Evolutionary conservation across 2,113 vertebrate genomes (phyloP), one percentile per base, ranked within the genome.

Genomic region (Etheostoma cragini): DNA sequence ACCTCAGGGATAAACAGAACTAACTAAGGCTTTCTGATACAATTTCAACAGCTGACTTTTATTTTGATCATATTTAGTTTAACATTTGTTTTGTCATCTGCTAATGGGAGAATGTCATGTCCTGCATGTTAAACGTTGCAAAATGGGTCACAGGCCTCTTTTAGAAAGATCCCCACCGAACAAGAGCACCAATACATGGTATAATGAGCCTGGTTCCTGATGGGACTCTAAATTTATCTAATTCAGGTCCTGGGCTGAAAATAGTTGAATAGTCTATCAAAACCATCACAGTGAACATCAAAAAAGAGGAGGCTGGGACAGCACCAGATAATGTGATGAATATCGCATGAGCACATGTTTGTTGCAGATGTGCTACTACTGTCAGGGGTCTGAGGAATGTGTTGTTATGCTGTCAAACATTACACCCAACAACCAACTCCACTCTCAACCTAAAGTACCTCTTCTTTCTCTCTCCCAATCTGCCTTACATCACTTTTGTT

Each of bases 311-410:
- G 6, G 52, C 57, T 22, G n/a, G 17, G 52, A 64, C 66, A 58
- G 56, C 33, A 76, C 46, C 47, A 49, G 62, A 64, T n/a, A 42
- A 46, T 73, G 49, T 22, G 53, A 72, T 78, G 47, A 26, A 72
- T 78, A 22, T 58, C 60, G 52, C 56, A 78, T 69, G 73, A 69
- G 75, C 74, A 79, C 84, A 92, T 89, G 86, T 90, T 91, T 87
- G 73, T 65, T 80, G 81, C 67, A 81, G 46, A 79, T 88, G 87
- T 90, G 82, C 77, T 64, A 87, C 82, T 85, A 88, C 24, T 79
- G 75, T 81, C 87, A 82, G 63, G 35, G 79, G 42, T 60, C 76
- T 82, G 80, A 87, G 92, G 92, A 95, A 94, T 94, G 91, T 92
- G 85, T 76, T 87, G 85, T 88, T 80, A 72, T 93, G 64, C 89